These are phyloP conservation scores for Chrysochloris asiatica DNA, from an alignment of 2,113 vertebrate genomes.

Conservation along the genomic window DNA sequence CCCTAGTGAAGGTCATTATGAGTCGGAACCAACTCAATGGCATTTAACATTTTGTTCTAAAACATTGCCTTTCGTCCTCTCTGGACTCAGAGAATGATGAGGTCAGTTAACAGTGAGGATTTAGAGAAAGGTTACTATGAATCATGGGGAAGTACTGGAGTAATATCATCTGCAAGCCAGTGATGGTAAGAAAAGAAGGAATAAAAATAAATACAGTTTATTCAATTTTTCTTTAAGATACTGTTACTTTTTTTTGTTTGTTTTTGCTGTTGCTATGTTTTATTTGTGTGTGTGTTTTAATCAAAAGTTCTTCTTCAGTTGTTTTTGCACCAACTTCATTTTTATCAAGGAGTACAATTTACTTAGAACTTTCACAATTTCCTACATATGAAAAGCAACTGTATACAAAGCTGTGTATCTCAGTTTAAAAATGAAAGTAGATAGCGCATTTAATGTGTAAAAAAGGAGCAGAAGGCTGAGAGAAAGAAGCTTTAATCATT, in stretches of 20 bases:
- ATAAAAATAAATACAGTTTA: background rate
- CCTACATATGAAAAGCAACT: background rate
- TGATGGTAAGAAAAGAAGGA: background rate
- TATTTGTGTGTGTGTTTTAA: no score
- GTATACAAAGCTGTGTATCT: background rate
- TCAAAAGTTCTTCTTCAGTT: background rate
- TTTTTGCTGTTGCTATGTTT: no score
- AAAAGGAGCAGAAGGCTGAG: conserved; percentile 54
- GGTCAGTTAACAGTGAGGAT: background rate
- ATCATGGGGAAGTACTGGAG: background rate
- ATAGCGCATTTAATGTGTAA: conserved; percentile 64
- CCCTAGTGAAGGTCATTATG: no score
- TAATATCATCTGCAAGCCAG: background rate
- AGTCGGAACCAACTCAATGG: no score
- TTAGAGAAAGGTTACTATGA: background rate
- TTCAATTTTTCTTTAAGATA: background rate
- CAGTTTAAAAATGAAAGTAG: conserved; percentile 64
- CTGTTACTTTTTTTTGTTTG: background rate
- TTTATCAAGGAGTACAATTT: background rate
- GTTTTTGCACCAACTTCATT: background rate
- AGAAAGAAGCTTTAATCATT: conserved; percentile 73
- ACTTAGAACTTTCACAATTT: background rate
- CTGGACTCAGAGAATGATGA: background rate
- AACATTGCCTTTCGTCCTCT: background rate
- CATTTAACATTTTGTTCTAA: background rate